Evolutionary conservation across 2,797 vertebrate species (phyloP).

Genomic region (Eulemur mongoz): DNA sequence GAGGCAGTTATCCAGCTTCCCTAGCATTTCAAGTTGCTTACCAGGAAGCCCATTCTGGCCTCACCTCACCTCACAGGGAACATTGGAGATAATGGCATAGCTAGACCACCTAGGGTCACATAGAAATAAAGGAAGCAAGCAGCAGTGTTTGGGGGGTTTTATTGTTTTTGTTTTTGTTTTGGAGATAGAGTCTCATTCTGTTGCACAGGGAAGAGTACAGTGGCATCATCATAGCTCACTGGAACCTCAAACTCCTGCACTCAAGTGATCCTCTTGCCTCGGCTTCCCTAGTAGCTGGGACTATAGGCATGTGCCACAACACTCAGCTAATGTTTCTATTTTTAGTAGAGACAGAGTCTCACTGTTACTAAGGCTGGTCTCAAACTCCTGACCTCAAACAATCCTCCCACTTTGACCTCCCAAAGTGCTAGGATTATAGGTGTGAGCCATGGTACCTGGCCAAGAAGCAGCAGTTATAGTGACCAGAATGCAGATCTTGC

Average conservation of each 20-base stretch:
- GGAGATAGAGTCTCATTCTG: background rate
- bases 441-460: background rate
- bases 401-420: background rate
- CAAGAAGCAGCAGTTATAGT: background rate
- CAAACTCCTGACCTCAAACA: background rate
- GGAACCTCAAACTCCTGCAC: background rate
- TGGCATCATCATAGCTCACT: background rate
- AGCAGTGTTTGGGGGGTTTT: too few species aligned
- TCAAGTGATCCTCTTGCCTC: background rate
- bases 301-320: background rate
- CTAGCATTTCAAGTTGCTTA: background rate
- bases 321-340: background rate
- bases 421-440: background rate
- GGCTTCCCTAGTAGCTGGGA: background rate
- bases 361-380: background rate
- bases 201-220: background rate
- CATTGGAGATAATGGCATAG: background rate
- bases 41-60: background rate
- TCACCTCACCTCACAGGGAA: background rate
- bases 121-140: background rate
- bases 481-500: background rate
- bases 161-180: background rate
- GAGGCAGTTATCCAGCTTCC: background rate
- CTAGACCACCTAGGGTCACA: background rate
- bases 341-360: background rate